Evolutionary conservation across 2,888 invertebrate species (phyloP).

Genomic region (Smittia sp.): DNA sequence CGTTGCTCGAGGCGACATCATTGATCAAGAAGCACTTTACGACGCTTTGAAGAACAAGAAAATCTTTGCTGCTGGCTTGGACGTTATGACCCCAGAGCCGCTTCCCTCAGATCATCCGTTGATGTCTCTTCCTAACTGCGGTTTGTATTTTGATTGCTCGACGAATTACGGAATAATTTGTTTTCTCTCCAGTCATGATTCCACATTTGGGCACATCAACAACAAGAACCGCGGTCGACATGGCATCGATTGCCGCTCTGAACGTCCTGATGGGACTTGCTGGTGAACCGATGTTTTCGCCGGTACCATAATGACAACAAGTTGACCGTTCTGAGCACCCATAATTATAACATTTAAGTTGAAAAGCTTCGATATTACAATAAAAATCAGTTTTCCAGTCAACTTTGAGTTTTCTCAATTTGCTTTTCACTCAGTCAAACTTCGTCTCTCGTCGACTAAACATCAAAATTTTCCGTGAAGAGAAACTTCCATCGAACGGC

Average conservation of each 20-base stretch:
- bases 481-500: not conserved
- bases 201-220: constrained; percentile 90
- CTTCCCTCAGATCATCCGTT: constrained; percentile 75
- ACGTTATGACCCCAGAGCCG: constrained; percentile 90
- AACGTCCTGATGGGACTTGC: constrained; percentile 72
- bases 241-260: constrained; percentile 72
- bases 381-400: not conserved
- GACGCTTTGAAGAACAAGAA: constrained; percentile 69
- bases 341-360: not conserved
- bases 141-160: too few relatives aligned
- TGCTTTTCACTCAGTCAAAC: not conserved
- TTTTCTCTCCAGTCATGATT: constrained; percentile 61
- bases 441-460: not conserved
- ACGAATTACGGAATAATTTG: too few relatives aligned
- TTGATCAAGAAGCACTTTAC: constrained; percentile 78
- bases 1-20: constrained; percentile 65
- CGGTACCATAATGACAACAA: not conserved
- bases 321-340: too few relatives aligned
- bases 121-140: constrained; percentile 76
- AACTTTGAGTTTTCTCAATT: not conserved
- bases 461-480: not conserved
- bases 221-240: constrained; percentile 67
- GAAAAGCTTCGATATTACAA: not conserved
- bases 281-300: constrained; percentile 52
- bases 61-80: constrained; percentile 86